phyloP scores from a whole-genome alignment of 2,888 invertebrate genomes.

The Eulithis prunata region DNA sequence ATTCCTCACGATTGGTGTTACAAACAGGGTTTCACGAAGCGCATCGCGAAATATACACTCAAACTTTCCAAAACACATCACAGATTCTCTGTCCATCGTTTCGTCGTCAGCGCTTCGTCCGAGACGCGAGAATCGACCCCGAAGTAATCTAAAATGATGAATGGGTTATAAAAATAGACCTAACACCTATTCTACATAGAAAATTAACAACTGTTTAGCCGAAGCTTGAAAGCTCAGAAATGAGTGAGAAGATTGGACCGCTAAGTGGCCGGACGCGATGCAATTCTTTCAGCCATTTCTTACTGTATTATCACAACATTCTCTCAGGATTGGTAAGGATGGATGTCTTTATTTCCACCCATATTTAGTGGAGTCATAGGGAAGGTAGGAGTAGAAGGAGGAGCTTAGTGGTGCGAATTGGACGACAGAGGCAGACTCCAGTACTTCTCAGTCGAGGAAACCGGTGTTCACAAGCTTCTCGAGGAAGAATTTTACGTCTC shows the following conservation, averaged over 20 bases:
- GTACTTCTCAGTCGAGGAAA: constrained; percentile 95
- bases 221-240: constrained; percentile 44
- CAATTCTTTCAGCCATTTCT: constrained; percentile 46
- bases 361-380: constrained; percentile 82
- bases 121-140: constrained; percentile 73
- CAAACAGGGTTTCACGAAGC: constrained; percentile 58
- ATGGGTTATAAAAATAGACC: constrained; percentile 72
- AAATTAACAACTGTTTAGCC: constrained; percentile 57
- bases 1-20: constrained; percentile 49
- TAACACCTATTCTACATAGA: constrained; percentile 44
- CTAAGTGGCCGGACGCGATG: constrained; percentile 79
- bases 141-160: constrained; percentile 49
- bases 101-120: constrained; percentile 50
- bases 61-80: constrained; percentile 46
- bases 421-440: constrained; percentile 89
- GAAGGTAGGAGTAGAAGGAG: constrained; percentile 89
- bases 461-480: constrained; percentile 98
- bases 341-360: constrained; percentile 64
- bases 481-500: constrained; percentile 97
- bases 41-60: constrained; percentile 42
- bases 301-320: constrained; percentile 55
- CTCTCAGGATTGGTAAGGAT: constrained; percentile 52
- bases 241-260: constrained; percentile 53
- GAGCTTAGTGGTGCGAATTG: constrained; percentile 88
- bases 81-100: constrained; percentile 47